Evolutionary conservation across 1,140 invertebrate genomes (phyloP), one percentile per base, ranked within the genome.

Genomic region (Drosophila nigromelanica): DNA sequence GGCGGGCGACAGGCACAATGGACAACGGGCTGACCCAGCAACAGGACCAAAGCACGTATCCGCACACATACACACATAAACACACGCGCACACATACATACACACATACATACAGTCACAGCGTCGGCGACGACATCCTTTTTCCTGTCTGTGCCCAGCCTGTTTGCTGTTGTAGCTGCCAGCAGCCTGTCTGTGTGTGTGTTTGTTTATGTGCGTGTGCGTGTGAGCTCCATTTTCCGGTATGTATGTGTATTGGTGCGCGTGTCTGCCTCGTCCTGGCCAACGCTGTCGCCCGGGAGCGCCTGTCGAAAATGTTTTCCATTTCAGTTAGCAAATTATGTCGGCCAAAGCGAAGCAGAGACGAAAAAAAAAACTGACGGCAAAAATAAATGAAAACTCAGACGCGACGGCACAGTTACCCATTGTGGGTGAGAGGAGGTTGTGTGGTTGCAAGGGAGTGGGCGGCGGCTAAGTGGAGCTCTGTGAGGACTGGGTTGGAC

Each of bases 311-410:
- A 89, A 89, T 89, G 83, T 89, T 89, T 89, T 89, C 83, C 85
- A 89, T 89, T 89, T 89, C 83, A 89, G 83, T 89, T 89, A 83
- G 83, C 83, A 87, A 87, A 87, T 87, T 89, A 87, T 87, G 85
- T 87, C 85, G 80, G 79, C 85, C 82, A 87, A 87, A 67, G 68
- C 71, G 73, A 71, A 48, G 8, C 35, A 42, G 24, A 37, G 54
- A 61, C n/a, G 39, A 0, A 24, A 14, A 58, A 39, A 58, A 30
- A 47, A 0, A 47, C 10, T 21, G 68, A 72, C 50, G 50, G 66
- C 67, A 81, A 78, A 69, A 60, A 78, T 89, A 87, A 89, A 89
- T 87, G 83, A 89, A 83, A 87, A 76, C 80, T 78, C 82, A 87
- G 82, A 87, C 82, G 82, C 82, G 82, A 71, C 83, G 82, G 68